Conservation (phyloP, 1,140 invertebrate species). For the Polypedilum pembai region DNA sequence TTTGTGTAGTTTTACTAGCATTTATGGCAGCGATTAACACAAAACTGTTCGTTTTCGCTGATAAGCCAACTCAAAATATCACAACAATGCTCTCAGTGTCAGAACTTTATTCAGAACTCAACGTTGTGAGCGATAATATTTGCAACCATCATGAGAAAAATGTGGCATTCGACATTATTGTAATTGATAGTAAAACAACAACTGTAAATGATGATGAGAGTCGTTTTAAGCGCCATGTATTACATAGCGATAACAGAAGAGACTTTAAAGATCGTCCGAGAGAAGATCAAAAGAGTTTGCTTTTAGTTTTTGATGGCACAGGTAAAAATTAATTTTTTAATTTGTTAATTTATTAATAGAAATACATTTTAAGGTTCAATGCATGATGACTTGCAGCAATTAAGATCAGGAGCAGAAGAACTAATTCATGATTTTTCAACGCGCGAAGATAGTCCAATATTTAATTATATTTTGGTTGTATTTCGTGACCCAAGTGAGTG, state of each 20-base stretch:
- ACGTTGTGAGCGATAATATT: neutral
- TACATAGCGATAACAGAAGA: neutral
- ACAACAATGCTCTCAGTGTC: neutral
- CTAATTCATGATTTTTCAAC: slow-evolving; percentile 37
- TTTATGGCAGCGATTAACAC: neutral
- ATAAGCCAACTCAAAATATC: neutral
- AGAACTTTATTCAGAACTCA: neutral
- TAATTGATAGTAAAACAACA: neutral
- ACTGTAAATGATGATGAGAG: neutral
- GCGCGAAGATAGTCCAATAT: slow-evolving; percentile 36
- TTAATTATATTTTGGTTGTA: slow-evolving; percentile 40
- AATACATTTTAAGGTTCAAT: slow-evolving; percentile 34
- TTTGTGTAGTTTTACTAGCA: neutral
- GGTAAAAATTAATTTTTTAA: neutral
- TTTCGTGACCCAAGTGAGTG: slow-evolving; percentile 42
- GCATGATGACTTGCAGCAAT: slow-evolving; percentile 37
- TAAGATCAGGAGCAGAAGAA: slow-evolving; percentile 34
- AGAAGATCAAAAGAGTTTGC: slow-evolving; percentile 32
- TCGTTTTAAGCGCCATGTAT: neutral
- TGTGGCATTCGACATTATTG: neutral
- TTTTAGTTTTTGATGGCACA: slow-evolving; percentile 41
- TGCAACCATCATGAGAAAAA: neutral
- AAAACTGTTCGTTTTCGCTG: neutral
- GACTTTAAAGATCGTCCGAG: neutral
- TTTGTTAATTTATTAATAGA: no score